These are phyloP conservation scores for Macaria notata DNA, from an alignment of 2,888 invertebrate species.

Conservation along the genomic window DNA sequence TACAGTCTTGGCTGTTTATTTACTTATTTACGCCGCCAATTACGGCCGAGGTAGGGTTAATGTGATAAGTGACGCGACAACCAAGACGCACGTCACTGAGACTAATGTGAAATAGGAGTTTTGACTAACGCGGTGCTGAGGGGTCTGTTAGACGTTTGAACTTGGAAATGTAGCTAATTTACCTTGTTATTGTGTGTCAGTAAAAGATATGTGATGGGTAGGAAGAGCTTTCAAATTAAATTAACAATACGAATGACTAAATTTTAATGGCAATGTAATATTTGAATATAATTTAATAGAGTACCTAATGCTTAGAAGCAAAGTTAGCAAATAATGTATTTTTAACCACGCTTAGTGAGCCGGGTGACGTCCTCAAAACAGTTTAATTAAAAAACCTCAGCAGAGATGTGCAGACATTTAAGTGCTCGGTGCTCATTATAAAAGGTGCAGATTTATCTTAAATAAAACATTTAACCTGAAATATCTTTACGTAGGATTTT, in stretches of 20 bases:
- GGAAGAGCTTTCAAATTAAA: too few relatives aligned
- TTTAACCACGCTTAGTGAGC: constrained; percentile 17
- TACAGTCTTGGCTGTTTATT: constrained; percentile 45
- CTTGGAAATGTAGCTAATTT: too few relatives aligned
- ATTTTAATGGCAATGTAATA: too few relatives aligned
- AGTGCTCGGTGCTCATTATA: too few relatives aligned
- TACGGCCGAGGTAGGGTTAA: constrained; percentile 54
- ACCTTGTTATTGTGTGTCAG: too few relatives aligned
- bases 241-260: too few relatives aligned
- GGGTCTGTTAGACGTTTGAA: neutral
- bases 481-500: too few relatives aligned
- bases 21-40: constrained; percentile 58
- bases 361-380: constrained; percentile 17
- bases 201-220: too few relatives aligned
- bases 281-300: too few relatives aligned
- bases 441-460: too few relatives aligned
- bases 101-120: constrained; percentile 23
- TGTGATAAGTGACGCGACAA: constrained; percentile 59
- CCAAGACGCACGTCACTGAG: constrained; percentile 40
- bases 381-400: constrained; percentile 11
- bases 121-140: constrained; percentile 13
- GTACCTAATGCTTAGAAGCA: too few relatives aligned
- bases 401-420: constrained; percentile 9
- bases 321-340: constrained; percentile 13
- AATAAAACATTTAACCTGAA: too few relatives aligned